A percentile compares a stretch with the other conserved stretches of the same genome.
Conservation (phyloP, 1,140 invertebrate species). For the Cecropterus lyciades region DNA sequence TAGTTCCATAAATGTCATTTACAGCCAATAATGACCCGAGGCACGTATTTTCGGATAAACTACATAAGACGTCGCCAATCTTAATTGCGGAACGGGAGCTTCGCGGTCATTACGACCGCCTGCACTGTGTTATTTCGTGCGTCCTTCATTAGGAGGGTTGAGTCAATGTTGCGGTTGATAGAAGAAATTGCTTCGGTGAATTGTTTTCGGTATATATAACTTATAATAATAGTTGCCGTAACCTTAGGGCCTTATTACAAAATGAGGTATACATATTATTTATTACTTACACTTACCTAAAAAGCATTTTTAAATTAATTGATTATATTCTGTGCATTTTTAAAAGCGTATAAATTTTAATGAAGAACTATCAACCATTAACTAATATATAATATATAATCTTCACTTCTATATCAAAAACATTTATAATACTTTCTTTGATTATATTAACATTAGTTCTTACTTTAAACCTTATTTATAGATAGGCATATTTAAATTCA, state of each 20-base stretch:
- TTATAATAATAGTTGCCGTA: background rate
- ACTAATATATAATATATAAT: too few relatives aligned
- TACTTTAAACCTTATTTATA: too few relatives aligned
- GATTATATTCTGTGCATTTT: too few relatives aligned
- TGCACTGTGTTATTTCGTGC: slow-evolving; percentile 73
- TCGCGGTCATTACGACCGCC: slow-evolving; percentile 62
- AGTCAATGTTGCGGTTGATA: slow-evolving; percentile 48
- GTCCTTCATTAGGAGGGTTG: slow-evolving; percentile 64
- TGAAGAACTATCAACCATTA: too few relatives aligned
- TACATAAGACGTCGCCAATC: slow-evolving; percentile 69
- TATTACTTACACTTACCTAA: too few relatives aligned
- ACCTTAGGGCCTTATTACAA: too few relatives aligned
- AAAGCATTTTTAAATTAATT: too few relatives aligned
- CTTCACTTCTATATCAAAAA: too few relatives aligned
- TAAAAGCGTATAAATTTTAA: too few relatives aligned
- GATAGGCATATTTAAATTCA: background rate
- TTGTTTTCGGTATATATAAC: slow-evolving; percentile 21
- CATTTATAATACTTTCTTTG: too few relatives aligned
- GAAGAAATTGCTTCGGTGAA: slow-evolving; percentile 22
- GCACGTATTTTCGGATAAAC: slow-evolving; percentile 80
- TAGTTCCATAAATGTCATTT: slow-evolving; percentile 57
- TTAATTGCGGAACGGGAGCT: slow-evolving; percentile 66
- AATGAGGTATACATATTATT: too few relatives aligned
- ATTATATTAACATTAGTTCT: too few relatives aligned
- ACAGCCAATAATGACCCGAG: slow-evolving; percentile 74